Conservation (phyloP, 2,888 invertebrate genomes). For the Parnassius apollo region DNA sequence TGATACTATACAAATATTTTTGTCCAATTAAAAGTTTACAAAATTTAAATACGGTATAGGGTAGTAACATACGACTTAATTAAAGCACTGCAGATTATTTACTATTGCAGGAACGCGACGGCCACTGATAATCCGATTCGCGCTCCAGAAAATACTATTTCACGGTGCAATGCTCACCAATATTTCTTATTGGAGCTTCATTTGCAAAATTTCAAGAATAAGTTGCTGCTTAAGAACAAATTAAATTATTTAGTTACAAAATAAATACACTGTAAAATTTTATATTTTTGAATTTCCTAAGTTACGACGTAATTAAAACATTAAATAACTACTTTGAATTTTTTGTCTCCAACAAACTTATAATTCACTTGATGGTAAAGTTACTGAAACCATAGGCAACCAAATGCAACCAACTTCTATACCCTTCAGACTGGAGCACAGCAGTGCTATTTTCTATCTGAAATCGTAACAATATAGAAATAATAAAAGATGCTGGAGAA, state of each 20-base stretch:
- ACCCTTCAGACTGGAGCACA: too few relatives aligned
- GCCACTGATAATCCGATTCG: neutral
- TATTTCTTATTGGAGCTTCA: slow-evolving; percentile 11
- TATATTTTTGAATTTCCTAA: too few relatives aligned
- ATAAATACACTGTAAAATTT: too few relatives aligned
- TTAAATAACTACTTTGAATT: too few relatives aligned
- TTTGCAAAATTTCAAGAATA: slow-evolving; percentile 15
- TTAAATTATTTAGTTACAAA: neutral
- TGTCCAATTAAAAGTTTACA: neutral
- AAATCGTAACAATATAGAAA: too few relatives aligned
- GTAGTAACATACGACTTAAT: neutral
- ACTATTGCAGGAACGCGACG: neutral
- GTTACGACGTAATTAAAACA: too few relatives aligned
- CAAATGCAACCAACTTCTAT: too few relatives aligned
- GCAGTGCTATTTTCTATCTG: too few relatives aligned
- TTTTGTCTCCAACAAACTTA: too few relatives aligned
- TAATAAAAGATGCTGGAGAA: too few relatives aligned
- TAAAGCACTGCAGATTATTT: neutral
- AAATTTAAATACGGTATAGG: neutral
- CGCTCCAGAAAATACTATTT: slow-evolving; percentile 17
- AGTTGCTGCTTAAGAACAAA: slow-evolving; percentile 2
- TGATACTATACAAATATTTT: neutral
- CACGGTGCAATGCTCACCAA: slow-evolving; percentile 19
- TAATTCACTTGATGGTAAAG: too few relatives aligned
- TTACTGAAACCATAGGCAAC: too few relatives aligned